A percentile compares a stretch with the other conserved stretches of the same genome.
Evolutionary conservation across 2,113 vertebrate genomes (phyloP).

Genomic region (Varanus komodoensis): DNA sequence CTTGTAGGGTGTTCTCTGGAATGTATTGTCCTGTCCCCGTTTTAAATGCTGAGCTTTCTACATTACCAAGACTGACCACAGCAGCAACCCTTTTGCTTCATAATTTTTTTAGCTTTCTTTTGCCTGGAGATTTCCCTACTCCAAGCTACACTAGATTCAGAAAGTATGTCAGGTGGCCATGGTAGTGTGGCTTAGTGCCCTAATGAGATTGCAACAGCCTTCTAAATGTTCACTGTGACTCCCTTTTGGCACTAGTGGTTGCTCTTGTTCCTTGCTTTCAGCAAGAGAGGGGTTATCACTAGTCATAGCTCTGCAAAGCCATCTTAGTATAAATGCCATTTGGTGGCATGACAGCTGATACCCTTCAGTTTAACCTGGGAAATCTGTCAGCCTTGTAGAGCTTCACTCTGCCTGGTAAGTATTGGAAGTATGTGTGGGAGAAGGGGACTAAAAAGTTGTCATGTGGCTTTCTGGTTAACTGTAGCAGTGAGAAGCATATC

Average conservation of each 20-base stretch:
- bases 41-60: background rate
- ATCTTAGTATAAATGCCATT: background rate
- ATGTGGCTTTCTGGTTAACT: background rate
- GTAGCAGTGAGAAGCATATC: background rate
- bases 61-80: background rate
- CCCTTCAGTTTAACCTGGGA: too few relatives aligned
- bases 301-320: too few relatives aligned
- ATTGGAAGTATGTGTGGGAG: background rate
- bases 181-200: background rate
- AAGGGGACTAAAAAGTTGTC: background rate
- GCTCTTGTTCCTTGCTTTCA: background rate
- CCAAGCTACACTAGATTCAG: background rate
- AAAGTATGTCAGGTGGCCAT: too few relatives aligned
- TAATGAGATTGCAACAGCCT: background rate
- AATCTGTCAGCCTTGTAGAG: background rate
- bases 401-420: background rate
- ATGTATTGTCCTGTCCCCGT: background rate
- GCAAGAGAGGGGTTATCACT: background rate
- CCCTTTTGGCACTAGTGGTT: background rate
- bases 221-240: background rate
- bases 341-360: too few relatives aligned
- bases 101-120: conserved; percentile 6
- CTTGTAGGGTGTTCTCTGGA: background rate
- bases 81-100: background rate
- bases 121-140: background rate